Percentiles rank a stretch among this genome's conserved stretches.
Conservation (phyloP, 1,140 invertebrate species). For the Bradynema listronoti region DNA sequence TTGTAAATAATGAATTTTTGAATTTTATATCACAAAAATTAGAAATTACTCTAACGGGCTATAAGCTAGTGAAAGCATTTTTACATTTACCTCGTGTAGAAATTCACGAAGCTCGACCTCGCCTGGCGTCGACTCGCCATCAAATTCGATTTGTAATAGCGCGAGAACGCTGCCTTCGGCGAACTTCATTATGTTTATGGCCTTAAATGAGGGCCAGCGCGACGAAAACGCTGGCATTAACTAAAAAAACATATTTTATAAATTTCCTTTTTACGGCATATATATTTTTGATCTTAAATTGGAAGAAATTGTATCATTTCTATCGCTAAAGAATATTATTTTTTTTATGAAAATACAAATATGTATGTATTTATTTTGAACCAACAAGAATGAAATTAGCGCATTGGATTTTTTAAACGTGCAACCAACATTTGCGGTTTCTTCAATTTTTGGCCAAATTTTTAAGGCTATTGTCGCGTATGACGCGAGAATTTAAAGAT, state of each 20-base stretch:
- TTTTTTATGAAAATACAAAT: too few species aligned
- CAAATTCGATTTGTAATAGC: conserved; percentile 36
- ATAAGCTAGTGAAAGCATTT: background rate
- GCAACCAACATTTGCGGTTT: too few species aligned
- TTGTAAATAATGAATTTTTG: too few species aligned
- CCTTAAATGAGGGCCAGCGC: conserved; percentile 27
- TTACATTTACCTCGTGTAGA: conserved; percentile 23
- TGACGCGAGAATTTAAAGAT: too few species aligned
- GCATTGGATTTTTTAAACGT: too few species aligned
- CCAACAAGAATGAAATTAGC: background rate
- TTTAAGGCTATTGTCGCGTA: too few species aligned
- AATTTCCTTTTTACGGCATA: background rate
- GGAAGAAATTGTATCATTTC: too few species aligned
- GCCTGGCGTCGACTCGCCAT: conserved; percentile 25
- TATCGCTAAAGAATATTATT: too few species aligned
- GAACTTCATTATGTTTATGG: conserved; percentile 32
- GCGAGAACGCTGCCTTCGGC: conserved; percentile 33
- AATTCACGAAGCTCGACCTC: conserved; percentile 35
- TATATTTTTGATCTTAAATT: too few species aligned
- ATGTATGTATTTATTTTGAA: background rate
- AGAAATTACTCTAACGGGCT: background rate
- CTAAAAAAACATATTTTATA: conserved; percentile 22
- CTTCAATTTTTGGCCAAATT: conserved; percentile 7
- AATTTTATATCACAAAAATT: too few species aligned
- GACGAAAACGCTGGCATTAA: conserved; percentile 22